These are phyloP conservation scores for Lepidocyrtinus sp. DNA, from an alignment of 2,888 invertebrate genomes.

Conservation along the genomic window DNA sequence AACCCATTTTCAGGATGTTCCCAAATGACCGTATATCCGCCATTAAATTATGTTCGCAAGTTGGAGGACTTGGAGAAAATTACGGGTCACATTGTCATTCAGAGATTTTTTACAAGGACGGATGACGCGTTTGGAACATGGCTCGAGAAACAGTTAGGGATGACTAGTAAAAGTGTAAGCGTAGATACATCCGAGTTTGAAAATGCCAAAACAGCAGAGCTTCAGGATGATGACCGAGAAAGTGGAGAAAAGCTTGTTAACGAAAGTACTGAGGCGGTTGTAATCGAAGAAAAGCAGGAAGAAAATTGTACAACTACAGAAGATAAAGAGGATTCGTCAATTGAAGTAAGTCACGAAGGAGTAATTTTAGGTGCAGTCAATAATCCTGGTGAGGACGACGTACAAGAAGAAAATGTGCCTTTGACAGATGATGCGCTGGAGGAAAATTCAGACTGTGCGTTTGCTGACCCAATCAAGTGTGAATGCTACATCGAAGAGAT, in stretches of 20 bases:
- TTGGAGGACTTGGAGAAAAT: constrained; percentile 68
- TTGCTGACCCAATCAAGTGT: constrained; percentile 56
- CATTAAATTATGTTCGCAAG: constrained; percentile 60
- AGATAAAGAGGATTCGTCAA: background rate
- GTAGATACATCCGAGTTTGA: constrained; percentile 59
- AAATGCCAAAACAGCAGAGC: constrained; percentile 53
- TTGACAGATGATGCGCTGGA: background rate
- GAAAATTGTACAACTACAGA: background rate
- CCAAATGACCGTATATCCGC: constrained; percentile 53
- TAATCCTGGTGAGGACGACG: constrained; percentile 38
- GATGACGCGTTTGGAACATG: constrained; percentile 67
- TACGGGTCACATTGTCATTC: constrained; percentile 68
- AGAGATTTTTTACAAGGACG: constrained; percentile 67
- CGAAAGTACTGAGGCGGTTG: background rate
- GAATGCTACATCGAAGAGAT: constrained; percentile 57
- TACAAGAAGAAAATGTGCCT: constrained; percentile 24
- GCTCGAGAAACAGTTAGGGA: constrained; percentile 65
- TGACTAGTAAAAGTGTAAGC: constrained; percentile 61
- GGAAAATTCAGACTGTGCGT: constrained; percentile 32
- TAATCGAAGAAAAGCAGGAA: background rate
- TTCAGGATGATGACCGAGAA: constrained; percentile 21
- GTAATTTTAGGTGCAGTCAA: constrained; percentile 22
- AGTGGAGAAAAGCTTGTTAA: background rate
- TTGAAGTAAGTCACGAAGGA: constrained; percentile 22
- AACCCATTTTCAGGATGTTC: constrained; percentile 44